Percentiles rank a stretch among this genome's conserved stretches.
Evolutionary conservation across 2,888 invertebrate species (phyloP).

Genomic region (Pegoplata infirma): DNA sequence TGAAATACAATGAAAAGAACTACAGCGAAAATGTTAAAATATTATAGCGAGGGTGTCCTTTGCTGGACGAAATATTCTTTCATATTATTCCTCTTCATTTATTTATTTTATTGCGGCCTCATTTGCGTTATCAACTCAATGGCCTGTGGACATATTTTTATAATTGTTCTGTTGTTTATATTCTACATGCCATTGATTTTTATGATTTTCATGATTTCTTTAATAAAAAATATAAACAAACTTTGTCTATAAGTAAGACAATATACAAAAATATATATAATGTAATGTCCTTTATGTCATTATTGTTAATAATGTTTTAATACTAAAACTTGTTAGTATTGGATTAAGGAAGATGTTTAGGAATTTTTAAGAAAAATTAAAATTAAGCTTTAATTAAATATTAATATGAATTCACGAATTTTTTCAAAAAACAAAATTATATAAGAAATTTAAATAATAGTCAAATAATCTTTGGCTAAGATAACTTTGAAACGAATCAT

Average conservation of each 20-base stretch:
- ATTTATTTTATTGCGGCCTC: constrained; percentile 77
- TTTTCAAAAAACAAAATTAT: too few relatives aligned
- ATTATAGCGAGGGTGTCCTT: background rate
- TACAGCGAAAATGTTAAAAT: background rate
- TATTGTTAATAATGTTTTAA: background rate
- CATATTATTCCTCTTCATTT: constrained; percentile 68
- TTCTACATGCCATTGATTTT: constrained; percentile 70
- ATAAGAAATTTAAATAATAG: too few relatives aligned
- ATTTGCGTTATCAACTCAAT: constrained; percentile 76
- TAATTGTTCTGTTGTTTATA: constrained; percentile 69
- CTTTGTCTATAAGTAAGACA: background rate
- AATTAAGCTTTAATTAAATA: too few relatives aligned
- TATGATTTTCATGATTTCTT: constrained; percentile 69
- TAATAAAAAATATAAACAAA: constrained; percentile 12
- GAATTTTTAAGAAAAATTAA: background rate
- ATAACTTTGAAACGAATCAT: too few relatives aligned
- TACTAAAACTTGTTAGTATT: background rate
- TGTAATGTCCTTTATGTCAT: constrained; percentile 4
- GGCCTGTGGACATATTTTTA: constrained; percentile 74
- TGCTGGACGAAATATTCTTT: background rate
- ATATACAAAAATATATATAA: background rate
- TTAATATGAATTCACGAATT: too few relatives aligned
- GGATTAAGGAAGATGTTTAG: background rate
- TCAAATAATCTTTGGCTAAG: too few relatives aligned
- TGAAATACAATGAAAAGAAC: constrained; percentile 6